Base-by-base conservation (phyloP, 2,888 invertebrate genomes). In the Plebejus argus region DNA sequence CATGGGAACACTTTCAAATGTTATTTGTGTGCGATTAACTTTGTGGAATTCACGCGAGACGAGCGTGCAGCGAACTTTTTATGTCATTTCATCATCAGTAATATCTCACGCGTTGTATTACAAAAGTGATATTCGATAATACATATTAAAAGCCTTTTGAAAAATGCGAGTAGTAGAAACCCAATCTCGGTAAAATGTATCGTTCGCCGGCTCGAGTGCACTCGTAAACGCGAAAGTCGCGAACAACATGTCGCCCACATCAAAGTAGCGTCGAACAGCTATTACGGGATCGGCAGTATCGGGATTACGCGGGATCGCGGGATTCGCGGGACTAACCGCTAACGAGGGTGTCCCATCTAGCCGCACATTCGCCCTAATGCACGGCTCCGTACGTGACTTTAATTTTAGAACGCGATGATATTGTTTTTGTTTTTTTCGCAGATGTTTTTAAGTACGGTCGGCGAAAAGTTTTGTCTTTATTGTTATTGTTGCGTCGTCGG, bases 211-310 rank as follows among this genome's bases (percentile, higher is more conserved):
- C 18, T 28, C 45, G 28, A 74, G 74, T 74, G 53, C 74, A 74
- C 74, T 74, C 72, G 45, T 72, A 72, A 72, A 72, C 49, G 74
- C 49, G 74, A 33, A 72, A 71, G 72, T 72, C 74, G 23, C 74
- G 23, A 72, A 72, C 74, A 53, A 49, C 53, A 74, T 74, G 74
- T 74, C 74, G 28, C 74, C 72, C 72, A 74, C 74, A 74, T 74
- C 53, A 53, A 74, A 74, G 74, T 74, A 53, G 20, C 74, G 74
- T 49, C 49, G 74, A 74, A 74, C 74, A 74, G 74, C 74, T 53
- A 74, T 74, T 74, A 74, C 74, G 74, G 74, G 74, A 74, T 74
- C 18, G 74, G 49, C 6, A 49, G 74, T 3, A 66, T 28, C 66
- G 66, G 66, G 23, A 23, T 61, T 61, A 28, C 61, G 61, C 66